These are phyloP conservation scores for Leptinotarsa juncta DNA, from an alignment of 2,888 invertebrate genomes.

Conservation along the genomic window DNA sequence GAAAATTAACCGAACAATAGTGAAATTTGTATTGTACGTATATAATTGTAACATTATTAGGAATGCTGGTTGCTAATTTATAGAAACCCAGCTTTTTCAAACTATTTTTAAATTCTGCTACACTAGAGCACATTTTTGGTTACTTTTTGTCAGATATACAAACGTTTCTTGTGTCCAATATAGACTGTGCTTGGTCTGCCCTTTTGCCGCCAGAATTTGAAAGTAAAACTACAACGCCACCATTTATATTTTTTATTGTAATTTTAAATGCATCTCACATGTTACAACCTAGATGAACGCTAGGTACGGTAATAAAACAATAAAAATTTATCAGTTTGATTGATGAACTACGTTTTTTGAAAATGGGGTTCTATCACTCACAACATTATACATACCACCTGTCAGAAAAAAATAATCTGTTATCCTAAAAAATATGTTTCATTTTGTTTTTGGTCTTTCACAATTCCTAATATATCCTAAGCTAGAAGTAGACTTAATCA, in stretches of 20 bases:
- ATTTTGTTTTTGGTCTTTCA: constrained; percentile 37
- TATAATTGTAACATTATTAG: too few species aligned
- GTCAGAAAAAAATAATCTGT: constrained; percentile 32
- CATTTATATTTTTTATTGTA: constrained; percentile 36
- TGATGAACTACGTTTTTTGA: constrained; percentile 36
- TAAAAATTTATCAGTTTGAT: constrained; percentile 37
- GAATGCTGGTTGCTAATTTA: too few species aligned
- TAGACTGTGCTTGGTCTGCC: too few species aligned
- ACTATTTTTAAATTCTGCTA: not conserved
- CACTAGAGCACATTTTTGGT: not conserved
- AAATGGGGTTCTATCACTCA: constrained; percentile 35
- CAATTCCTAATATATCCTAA: constrained; percentile 37
- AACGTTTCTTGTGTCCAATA: too few species aligned
- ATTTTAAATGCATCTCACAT: constrained; percentile 37
- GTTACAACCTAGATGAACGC: constrained; percentile 40
- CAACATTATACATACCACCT: constrained; percentile 40
- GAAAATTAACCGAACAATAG: too few species aligned
- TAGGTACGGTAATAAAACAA: constrained; percentile 41
- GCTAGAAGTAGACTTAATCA: constrained; percentile 30
- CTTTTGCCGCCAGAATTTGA: not conserved
- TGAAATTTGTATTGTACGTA: too few species aligned
- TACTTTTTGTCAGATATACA: too few species aligned
- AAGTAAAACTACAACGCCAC: not conserved
- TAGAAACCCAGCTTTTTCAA: too few species aligned
- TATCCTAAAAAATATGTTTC: constrained; percentile 35